phyloP scores from a whole-genome alignment of 2,797 vertebrate species.

The Sebastes minor region DNA sequence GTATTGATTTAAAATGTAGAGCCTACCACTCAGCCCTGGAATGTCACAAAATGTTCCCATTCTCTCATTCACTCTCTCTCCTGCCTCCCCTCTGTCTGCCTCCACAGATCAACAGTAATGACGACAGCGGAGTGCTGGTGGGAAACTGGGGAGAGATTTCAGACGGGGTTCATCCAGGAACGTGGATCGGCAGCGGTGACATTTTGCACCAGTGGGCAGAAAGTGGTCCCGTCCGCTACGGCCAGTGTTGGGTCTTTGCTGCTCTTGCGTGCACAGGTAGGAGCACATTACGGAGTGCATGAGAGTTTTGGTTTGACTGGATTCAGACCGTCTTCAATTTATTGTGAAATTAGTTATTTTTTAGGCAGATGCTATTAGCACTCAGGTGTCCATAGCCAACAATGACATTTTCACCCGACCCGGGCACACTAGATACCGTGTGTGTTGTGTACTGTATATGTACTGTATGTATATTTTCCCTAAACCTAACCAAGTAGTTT shows the following conservation, averaged over 20 bases:
- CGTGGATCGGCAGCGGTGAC: conserved; percentile 86
- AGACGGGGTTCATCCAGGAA: conserved; percentile 80
- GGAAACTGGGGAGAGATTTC: conserved; percentile 81
- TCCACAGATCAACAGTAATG: conserved; percentile 87
- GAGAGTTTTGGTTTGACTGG: neutral
- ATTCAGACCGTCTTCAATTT: neutral
- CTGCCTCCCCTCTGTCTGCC: neutral
- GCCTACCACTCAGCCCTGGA: neutral
- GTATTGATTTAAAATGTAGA: neutral
- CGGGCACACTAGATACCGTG: no score
- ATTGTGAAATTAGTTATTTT: neutral
- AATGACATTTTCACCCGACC: no score
- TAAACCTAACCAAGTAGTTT: no score
- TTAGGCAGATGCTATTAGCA: no score
- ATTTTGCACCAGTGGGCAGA: conserved; percentile 86
- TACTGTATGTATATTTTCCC: no score
- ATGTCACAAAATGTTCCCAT: neutral
- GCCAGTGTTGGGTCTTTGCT: conserved; percentile 93
- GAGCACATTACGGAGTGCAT: neutral
- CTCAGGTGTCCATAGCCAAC: rapidly evolving
- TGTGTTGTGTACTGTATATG: no score
- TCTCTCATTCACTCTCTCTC: neutral
- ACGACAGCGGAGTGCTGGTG: conserved; percentile 84
- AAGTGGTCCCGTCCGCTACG: conserved; percentile 82
- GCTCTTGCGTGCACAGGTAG: conserved; percentile 88